Evolutionary conservation across 2,888 invertebrate species (phyloP).

Genomic region (Agrenia bidenticulata): DNA sequence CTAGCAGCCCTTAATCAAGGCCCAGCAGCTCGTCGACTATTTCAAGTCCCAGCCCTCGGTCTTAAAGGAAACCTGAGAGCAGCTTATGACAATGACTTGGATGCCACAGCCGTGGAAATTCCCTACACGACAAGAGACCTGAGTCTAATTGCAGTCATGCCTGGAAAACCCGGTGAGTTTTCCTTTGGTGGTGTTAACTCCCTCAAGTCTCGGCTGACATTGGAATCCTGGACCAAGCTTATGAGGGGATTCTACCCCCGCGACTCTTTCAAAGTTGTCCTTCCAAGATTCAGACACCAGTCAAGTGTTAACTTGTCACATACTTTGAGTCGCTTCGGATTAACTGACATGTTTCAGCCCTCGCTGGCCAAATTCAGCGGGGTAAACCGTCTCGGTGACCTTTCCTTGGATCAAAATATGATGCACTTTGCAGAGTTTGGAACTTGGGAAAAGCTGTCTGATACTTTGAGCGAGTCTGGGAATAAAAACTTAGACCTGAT

Average conservation of each 20-base stretch:
- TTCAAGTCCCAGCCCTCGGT: constrained; percentile 74
- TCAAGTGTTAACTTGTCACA: constrained; percentile 78
- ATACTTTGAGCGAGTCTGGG: constrained; percentile 43
- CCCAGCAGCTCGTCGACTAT: constrained; percentile 69
- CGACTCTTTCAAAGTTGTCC: constrained; percentile 54
- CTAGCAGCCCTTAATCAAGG: constrained; percentile 66
- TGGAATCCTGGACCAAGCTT: constrained; percentile 49
- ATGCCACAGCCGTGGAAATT: constrained; percentile 78
- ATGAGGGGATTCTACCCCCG: constrained; percentile 48
- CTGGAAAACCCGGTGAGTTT: constrained; percentile 58
- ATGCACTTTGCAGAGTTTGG: constrained; percentile 52
- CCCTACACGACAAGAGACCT: constrained; percentile 66
- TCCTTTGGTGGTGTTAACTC: constrained; percentile 51
- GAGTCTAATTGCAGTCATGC: constrained; percentile 78
- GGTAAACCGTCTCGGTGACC: constrained; percentile 76
- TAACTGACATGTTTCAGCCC: constrained; percentile 74
- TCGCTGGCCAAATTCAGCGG: constrained; percentile 79
- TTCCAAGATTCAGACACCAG: constrained; percentile 76
- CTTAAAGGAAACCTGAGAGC: constrained; percentile 64
- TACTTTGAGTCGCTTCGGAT: constrained; percentile 76
- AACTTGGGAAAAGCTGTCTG: constrained; percentile 52
- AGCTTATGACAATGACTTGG: constrained; percentile 79
- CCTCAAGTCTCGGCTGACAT: constrained; percentile 49
- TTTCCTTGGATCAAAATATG: constrained; percentile 62
- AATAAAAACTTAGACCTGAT: constrained; percentile 49